Percentiles rank a stretch among this genome's conserved stretches.
These are phyloP conservation scores for Dorcus hopei DNA, from an alignment of 2,888 invertebrate species.

Conservation along the genomic window DNA sequence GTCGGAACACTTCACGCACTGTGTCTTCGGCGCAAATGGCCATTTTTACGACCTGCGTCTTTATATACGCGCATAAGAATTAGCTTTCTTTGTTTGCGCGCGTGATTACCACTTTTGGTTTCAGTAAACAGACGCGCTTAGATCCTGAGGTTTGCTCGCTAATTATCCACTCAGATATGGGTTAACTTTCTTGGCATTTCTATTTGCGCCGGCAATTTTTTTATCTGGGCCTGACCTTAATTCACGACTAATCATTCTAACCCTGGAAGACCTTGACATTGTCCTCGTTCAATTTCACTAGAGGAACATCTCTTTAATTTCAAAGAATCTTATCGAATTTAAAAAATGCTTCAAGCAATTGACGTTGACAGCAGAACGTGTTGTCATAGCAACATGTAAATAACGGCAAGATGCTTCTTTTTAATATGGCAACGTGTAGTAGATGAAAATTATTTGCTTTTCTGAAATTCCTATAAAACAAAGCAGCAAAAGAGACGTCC, in stretches of 20 bases:
- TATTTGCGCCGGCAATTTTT: constrained; percentile 10
- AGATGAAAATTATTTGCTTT: neutral
- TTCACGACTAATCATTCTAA: neutral
- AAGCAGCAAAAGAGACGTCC: no score
- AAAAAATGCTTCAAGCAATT: neutral
- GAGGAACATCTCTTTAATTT: no score
- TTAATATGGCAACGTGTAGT: neutral
- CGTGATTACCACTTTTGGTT: constrained; percentile 26
- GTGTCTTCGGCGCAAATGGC: no score
- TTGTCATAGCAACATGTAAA: neutral
- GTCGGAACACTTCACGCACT: no score
- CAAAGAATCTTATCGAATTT: no score
- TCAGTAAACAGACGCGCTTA: constrained; percentile 10
- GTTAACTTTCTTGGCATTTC: constrained; percentile 25
- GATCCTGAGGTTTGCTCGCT: constrained; percentile 1
- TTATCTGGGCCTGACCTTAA: neutral
- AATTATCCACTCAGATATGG: constrained; percentile 9
- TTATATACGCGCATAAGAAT: neutral
- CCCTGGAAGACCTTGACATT: neutral
- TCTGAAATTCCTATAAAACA: no score
- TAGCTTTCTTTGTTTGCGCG: constrained; percentile 20
- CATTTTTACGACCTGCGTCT: constrained; percentile 5
- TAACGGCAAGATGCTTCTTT: no score
- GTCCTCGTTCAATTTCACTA: neutral
- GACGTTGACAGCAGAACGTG: neutral